Conservation (phyloP, 2,888 invertebrate genomes). For the Erynnis tages region DNA sequence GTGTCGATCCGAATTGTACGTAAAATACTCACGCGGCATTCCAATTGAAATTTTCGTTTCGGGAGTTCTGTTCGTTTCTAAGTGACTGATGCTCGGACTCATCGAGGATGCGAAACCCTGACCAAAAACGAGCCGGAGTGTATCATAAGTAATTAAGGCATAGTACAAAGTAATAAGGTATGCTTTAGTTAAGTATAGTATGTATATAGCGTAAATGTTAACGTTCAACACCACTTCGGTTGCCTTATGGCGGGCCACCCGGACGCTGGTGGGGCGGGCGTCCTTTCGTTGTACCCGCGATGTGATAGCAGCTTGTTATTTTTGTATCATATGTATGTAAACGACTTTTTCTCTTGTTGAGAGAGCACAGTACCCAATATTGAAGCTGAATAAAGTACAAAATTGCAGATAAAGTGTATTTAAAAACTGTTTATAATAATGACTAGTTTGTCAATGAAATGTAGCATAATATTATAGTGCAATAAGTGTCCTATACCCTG, state of each 20-base stretch:
- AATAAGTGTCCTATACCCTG: constrained; percentile 51
- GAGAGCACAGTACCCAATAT: constrained; percentile 43
- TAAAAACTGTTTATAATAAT: constrained; percentile 57
- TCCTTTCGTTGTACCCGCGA: constrained; percentile 30
- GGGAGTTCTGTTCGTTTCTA: constrained; percentile 1
- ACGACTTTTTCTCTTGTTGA: constrained; percentile 41
- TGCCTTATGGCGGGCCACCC: constrained; percentile 55
- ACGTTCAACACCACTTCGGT: constrained; percentile 58
- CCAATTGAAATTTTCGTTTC: constrained; percentile 30
- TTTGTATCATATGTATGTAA: constrained; percentile 51
- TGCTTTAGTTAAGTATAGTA: constrained; percentile 42
- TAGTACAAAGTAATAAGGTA: constrained; percentile 65
- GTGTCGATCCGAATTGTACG: constrained; percentile 19
- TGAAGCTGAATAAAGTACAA: constrained; percentile 74
- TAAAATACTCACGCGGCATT: constrained; percentile 40
- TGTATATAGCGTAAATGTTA: constrained; percentile 51
- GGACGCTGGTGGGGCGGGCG: constrained; percentile 29
- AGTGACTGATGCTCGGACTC: constrained; percentile 25
- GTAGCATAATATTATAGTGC: constrained; percentile 75
- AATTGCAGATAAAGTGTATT: constrained; percentile 68
- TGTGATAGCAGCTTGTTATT: constrained; percentile 44
- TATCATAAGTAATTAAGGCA: constrained; percentile 48
- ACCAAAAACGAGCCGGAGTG: constrained; percentile 33
- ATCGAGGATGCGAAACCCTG: constrained; percentile 13
- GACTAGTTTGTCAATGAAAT: constrained; percentile 46